Conservation (phyloP, 2,888 invertebrate genomes). For the Mythimna impura region DNA sequence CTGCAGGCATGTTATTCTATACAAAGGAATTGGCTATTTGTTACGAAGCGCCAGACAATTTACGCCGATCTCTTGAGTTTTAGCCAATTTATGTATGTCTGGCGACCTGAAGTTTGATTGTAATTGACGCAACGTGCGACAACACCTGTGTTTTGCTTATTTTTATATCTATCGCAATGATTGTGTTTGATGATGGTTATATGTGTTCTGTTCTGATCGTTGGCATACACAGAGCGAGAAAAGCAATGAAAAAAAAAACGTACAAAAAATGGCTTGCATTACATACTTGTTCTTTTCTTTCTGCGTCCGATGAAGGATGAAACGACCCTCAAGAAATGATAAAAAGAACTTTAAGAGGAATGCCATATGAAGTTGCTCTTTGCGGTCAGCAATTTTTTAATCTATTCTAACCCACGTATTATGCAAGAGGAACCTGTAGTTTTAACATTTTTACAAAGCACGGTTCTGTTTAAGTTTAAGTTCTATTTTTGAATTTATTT, state of each 20-base stretch:
- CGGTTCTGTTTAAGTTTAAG: background rate
- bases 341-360: constrained; percentile 2
- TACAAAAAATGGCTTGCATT: too few relatives aligned
- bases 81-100: constrained; percentile 44
- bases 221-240: background rate
- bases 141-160: constrained; percentile 16
- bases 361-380: background rate
- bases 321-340: background rate
- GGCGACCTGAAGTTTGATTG: constrained; percentile 35
- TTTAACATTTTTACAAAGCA: background rate
- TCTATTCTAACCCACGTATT: background rate
- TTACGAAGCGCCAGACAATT: constrained; percentile 35
- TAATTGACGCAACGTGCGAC: constrained; percentile 14
- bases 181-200: background rate
- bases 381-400: background rate
- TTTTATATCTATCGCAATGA: constrained; percentile 1
- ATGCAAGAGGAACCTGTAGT: background rate
- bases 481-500: background rate
- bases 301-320: too few relatives aligned
- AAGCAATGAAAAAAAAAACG: background rate
- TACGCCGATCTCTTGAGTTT: constrained; percentile 53
- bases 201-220: background rate
- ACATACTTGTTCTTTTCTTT: background rate
- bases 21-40: constrained; percentile 18
- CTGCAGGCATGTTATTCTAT: constrained; percentile 8